A percentile compares a stretch with the other conserved stretches of the same genome.
Evolutionary conservation across 2,113 vertebrate genomes (phyloP).

Genomic region (Tragulus kanchil): DNA sequence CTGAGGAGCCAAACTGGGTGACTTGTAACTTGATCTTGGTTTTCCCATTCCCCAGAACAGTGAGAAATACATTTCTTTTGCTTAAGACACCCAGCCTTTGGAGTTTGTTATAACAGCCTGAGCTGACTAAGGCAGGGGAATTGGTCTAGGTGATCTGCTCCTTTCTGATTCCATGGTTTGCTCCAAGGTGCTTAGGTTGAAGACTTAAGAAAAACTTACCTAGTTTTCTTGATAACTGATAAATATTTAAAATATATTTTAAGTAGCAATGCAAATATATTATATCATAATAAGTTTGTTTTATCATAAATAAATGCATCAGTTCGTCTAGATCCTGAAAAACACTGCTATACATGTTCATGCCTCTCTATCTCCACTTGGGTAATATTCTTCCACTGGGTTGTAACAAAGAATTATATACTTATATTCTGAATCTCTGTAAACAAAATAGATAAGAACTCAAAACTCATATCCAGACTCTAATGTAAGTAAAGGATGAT

Average conservation of each 20-base stretch:
- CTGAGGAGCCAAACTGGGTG: neutral
- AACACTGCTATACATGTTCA: neutral
- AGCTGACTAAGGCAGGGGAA: neutral
- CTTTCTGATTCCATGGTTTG: neutral
- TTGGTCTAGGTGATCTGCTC: neutral
- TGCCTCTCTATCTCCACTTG: neutral
- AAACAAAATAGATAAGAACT: conserved; percentile 63
- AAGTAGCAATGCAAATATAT: neutral
- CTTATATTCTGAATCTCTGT: neutral
- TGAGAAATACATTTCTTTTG: neutral
- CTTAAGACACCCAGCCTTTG: neutral
- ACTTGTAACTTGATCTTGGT: neutral
- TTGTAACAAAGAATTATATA: neutral
- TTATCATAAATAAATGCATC: neutral
- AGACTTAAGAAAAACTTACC: neutral
- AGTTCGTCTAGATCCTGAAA: neutral
- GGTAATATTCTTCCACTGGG: neutral
- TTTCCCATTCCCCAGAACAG: neutral
- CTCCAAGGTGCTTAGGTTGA: neutral
- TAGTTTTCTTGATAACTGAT: neutral
- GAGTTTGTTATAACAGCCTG: neutral
- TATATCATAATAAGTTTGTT: neutral
- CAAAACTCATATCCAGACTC: conserved; percentile 19
- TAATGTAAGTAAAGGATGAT: neutral
- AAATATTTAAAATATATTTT: neutral